Conservation (phyloP, 2,113 vertebrate genomes). For the Stercorarius parasiticus region DNA sequence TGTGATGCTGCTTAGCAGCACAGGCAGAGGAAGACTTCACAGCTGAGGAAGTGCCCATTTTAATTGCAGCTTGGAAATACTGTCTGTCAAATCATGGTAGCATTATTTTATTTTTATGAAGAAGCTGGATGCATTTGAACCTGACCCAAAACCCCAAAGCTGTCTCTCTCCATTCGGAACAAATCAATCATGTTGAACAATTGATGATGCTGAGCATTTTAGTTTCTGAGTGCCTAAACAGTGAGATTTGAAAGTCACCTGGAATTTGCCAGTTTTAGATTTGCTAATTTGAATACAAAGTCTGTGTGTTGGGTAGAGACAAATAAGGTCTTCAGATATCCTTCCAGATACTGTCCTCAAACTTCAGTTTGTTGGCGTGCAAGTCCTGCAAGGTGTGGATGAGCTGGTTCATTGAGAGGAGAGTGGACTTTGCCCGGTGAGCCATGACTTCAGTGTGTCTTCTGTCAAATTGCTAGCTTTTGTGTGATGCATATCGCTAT, state of each 20-base stretch:
- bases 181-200: neutral
- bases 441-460: neutral
- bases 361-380: neutral
- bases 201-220: neutral
- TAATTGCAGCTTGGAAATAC: neutral
- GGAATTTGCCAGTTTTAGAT: neutral
- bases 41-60: neutral
- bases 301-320: neutral
- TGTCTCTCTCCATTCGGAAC: neutral
- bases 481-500: neutral
- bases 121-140: neutral
- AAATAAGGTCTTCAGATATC: neutral
- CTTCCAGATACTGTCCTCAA: neutral
- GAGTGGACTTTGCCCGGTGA: neutral
- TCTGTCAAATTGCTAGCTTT: neutral
- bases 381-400: neutral
- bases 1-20: neutral
- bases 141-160: neutral
- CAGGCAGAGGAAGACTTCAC: neutral
- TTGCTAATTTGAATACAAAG: neutral
- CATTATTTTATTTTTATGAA: conserved; percentile 28
- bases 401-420: neutral
- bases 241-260: neutral
- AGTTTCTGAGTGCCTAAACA: neutral
- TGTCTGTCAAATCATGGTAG: neutral